Base-by-base conservation (phyloP, 2,888 invertebrate genomes). In the Odontothrips loti region DNA sequence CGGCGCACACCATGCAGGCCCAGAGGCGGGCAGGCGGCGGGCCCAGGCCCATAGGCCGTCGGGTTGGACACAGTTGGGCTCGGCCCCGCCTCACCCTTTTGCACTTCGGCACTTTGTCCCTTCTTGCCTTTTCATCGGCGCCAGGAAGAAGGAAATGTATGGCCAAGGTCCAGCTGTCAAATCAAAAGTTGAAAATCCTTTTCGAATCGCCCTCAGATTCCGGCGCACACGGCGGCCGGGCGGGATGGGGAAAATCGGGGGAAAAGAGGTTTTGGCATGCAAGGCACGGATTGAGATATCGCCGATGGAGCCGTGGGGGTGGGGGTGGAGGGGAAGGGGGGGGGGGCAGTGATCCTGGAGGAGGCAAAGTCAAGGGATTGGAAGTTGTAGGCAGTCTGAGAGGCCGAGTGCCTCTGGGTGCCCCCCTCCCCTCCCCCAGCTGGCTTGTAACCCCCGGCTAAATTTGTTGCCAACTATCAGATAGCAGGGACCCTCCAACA, bases 131-230 rank as follows among this genome's bases (percentile, higher is more conserved):
- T 43, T 43, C 34, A 43, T 43, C 34, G 34, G 34, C 34, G 34
- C 34, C 34, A 43, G 34, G 34, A 6, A 43, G 34, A 43, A 43
- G 68, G 23, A 23, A 68, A 68, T 23, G 68, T 68, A 68, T 68
- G 68, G 68, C 68, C 23, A 68, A 11, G 23, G 68, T 68, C 68
- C 68, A 23, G 68, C 68, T 23, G 68, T 68, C 68, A 23, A 68
- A 68, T 68, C 68, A 68, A 68, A 68, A 68, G 23, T 68, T 68
- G 68, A 68, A 68, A 68, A 68, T 68, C 68, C 68, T 68, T 68
- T 68, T 68, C 68, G 68, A 68, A 68, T 68, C 68, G 68, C 68
- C 23, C 23, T 68, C 68, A 68, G 68, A 68, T 68, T 58, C 58
- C 58, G 17, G 20, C 58, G 58, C 58, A 43, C 12, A 2, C 58